Percentiles rank a stretch among this genome's conserved stretches.
These are phyloP conservation scores for Dolichomitus sp. DNA, from an alignment of 2,888 invertebrate genomes.

Conservation along the genomic window DNA sequence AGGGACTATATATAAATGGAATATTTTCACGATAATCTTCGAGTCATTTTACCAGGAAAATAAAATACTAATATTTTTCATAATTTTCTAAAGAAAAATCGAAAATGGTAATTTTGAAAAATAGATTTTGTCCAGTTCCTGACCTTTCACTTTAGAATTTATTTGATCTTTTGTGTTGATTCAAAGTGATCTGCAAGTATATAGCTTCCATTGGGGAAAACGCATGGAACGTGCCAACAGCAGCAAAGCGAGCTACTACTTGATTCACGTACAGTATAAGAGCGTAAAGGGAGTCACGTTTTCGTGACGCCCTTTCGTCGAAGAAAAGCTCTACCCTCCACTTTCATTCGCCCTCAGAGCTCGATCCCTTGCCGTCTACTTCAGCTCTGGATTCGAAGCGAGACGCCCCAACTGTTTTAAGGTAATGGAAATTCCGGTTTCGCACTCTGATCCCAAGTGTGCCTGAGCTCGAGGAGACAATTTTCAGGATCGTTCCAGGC, in stretches of 20 bases:
- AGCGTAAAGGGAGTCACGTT: conserved; percentile 10
- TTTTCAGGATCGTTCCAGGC: conserved; percentile 69
- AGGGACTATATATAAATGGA: not conserved
- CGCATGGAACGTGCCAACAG: not conserved
- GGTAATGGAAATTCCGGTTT: conserved; percentile 77
- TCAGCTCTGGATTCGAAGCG: conserved; percentile 25
- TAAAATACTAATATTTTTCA: too few species aligned
- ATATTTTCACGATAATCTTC: not conserved
- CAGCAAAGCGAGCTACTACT: not conserved
- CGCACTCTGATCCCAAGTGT: conserved; percentile 36
- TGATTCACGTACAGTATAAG: not conserved
- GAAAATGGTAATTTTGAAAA: conserved; percentile 9
- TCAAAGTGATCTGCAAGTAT: not conserved
- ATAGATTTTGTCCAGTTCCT: conserved; percentile 12
- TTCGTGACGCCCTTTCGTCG: conserved; percentile 26
- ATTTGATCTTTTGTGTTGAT: not conserved
- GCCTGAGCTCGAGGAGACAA: conserved; percentile 68
- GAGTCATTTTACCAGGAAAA: too few species aligned
- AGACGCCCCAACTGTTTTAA: conserved; percentile 73
- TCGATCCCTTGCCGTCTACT: conserved; percentile 9
- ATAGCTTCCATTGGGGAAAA: not conserved
- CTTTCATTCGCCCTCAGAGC: conserved; percentile 48
- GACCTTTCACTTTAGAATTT: not conserved
- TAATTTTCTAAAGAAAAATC: too few species aligned
- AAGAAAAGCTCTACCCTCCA: conserved; percentile 15